These are phyloP conservation scores for Lepidochitona cinerea DNA, from an alignment of 2,888 invertebrate genomes.

Conservation along the genomic window DNA sequence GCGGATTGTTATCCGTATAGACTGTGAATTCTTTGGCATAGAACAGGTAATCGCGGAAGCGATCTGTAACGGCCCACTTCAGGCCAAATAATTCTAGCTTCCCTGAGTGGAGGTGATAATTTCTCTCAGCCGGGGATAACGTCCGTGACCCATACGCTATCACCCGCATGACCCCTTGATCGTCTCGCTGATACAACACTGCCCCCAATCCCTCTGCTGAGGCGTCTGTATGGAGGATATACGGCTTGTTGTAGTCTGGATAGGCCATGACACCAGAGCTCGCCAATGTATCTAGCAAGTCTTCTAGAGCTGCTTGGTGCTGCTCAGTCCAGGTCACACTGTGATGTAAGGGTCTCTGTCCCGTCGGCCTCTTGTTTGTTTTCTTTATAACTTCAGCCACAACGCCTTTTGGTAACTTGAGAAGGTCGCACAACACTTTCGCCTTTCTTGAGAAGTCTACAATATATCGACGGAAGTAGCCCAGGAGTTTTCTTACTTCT, in stretches of 20 bases:
- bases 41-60: slow-evolving; percentile 4
- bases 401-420: neutral
- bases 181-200: slow-evolving; percentile 32
- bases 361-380: neutral
- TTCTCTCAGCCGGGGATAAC: slow-evolving; percentile 23
- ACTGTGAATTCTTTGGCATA: neutral
- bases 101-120: slow-evolving; percentile 14
- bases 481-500: slow-evolving; percentile 1
- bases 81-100: slow-evolving; percentile 5
- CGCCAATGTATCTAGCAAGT: neutral
- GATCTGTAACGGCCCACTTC: slow-evolving; percentile 4
- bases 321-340: neutral
- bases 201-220: slow-evolving; percentile 52
- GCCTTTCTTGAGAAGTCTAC: neutral
- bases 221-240: slow-evolving; percentile 53
- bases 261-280: neutral
- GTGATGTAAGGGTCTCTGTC: neutral
- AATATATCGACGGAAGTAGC: neutral
- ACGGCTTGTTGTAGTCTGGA: slow-evolving; percentile 2
- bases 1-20: slow-evolving; percentile 3
- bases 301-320: neutral
- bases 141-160: slow-evolving; percentile 30
- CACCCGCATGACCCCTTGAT: slow-evolving; percentile 15
- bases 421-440: slow-evolving; percentile 1
- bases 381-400: neutral